Evolutionary conservation across 2,113 vertebrate species (phyloP), one percentile per base, ranked within the genome.

Genomic region (Marmota monax): DNA sequence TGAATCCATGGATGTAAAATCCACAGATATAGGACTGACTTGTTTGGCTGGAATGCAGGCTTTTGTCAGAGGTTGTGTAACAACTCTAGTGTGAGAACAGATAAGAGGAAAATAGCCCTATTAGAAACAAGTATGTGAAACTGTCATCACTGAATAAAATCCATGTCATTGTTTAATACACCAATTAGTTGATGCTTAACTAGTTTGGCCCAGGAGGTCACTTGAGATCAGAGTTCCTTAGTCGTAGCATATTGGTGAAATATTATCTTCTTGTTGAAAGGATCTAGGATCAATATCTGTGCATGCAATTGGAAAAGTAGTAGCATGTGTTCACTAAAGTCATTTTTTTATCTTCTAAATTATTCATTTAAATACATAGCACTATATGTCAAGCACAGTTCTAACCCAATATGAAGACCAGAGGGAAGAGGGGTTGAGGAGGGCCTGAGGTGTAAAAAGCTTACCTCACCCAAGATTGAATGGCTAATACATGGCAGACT

Each of bases 341-440:
- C 13, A 61, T 83, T 93, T 88, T 34, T 42, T 25, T 45, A 74
- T 76, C 18, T 78, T 96, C 72, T 82, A 74, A 94, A 78, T 95
- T 65, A 65, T 70, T 63, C 48, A 51, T 48, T 76, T 80, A 95
- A 78, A 78, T 63, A 53, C 29, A 3, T 23, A 88, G 51, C 48
- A 56, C n/a, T 58, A 27, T 32, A 42, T 87, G 85, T 77, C 67
- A n/a, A 7, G 4, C 25, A 48, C 5, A 27, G 63, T 56, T 92
- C 63, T 80, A 73, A 84, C 65, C 20, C 73, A 73, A 63, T 78
- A 61, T 67, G 65, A 11, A 22, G 83, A 84, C 22, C 72, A 2
- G 3, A 25, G 7, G 13, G 7, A 4, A 27, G 20, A 20, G 39
- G 29, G 37, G 11, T 7, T 58, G 39, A 16, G 32, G 29, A 34